Base-by-base conservation (phyloP, 1,140 invertebrate genomes). In the Drosophila tropicalis region DNA sequence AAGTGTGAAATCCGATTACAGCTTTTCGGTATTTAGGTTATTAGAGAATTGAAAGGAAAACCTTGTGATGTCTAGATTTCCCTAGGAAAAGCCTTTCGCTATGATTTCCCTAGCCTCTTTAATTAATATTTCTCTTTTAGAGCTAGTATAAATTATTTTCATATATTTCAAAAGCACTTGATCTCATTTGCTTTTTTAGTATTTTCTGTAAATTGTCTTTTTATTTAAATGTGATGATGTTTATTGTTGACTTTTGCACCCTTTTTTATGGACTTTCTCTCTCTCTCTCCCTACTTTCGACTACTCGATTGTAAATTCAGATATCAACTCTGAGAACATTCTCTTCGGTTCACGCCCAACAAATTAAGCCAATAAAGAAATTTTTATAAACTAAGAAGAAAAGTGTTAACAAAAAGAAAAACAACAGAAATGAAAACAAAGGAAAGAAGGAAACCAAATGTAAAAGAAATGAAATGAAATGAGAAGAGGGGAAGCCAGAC, bases 321-420 rank as follows among this genome's bases (percentile, higher is more conserved):
- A 34, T 66, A 58, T 57, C 40, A 32, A 19, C 10, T 13, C 12
- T 5, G 2, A 51, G 22, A 22, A 51, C 44, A 22, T 51, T 51
- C 19, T 22, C 22, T 36, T 22, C 7, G n/a, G 34, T 34, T 84
- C 78, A 85, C 77, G 82, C 79, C 79, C 79, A 47, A 65, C 82
- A 86, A 85, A 85, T 86, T 78, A 86, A 71, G 78, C 68, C 81
- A 84, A 85, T 84, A 77, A 84, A 85, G 17, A 51, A 51, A 51
- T 51, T 51, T 47, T 51, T 51, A 51, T 51, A 51, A 51, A 51
- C 44, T 51, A 22, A 51, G 44, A 51, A 51, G 9, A 51, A 51
- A 51, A 51, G 44, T 51, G 44, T 51, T 51, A 80, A 66, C 29
- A 57, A 70, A 51, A 65, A 70, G 34, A 85, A 73, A 81, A 70